Base-by-base conservation (phyloP, 2,888 invertebrate species). In the Tipula helvola region DNA sequence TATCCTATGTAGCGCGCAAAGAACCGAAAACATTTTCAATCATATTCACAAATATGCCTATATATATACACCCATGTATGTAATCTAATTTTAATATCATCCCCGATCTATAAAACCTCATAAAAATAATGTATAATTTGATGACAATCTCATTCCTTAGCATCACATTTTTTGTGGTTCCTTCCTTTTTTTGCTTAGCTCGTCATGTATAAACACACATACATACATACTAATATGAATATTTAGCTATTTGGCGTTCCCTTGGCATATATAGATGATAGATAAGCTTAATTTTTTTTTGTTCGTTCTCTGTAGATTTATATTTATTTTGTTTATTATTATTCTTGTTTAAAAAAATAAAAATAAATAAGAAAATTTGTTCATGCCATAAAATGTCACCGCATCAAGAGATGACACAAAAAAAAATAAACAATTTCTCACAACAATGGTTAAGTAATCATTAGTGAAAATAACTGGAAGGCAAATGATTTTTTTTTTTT, bases 61-160 rank as follows among this genome's bases (percentile, higher is more conserved):
- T n/a, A n/a, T 52, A 52, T 52, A 52, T 71, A 71, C 28, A 28
- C 1, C 28, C 28, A 28, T 2, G 28, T 28, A 71, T 28, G 71
- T 71, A 71, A 71, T 71, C 71, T 71, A 71, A 71, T 71, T 71
- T 71, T 71, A 71, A 71, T 71, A 71, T 71, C 71, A 71, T 71
- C 71, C 71, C 71, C 71, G 71, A 71, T 71, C 71, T 71, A 28
- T 71, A 71, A 71, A 71, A 71, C 71, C 71, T 71, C 18, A 71
- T 71, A 71, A 71, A 71, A 71, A 71, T 71, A 71, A 71, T 71
- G 28, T 71, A 71, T 71, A 71, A 71, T 71, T 71, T 71, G 71
- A 71, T 71, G 71, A 71, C 71, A 71, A 71, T 71, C 71, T 28
- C 71, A 71, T 71, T 71, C 28, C 71, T 18, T 71, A 71, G 71